Evolutionary conservation across 1,140 invertebrate species (phyloP).

Genomic region (Polypedilum vanderplanki): DNA sequence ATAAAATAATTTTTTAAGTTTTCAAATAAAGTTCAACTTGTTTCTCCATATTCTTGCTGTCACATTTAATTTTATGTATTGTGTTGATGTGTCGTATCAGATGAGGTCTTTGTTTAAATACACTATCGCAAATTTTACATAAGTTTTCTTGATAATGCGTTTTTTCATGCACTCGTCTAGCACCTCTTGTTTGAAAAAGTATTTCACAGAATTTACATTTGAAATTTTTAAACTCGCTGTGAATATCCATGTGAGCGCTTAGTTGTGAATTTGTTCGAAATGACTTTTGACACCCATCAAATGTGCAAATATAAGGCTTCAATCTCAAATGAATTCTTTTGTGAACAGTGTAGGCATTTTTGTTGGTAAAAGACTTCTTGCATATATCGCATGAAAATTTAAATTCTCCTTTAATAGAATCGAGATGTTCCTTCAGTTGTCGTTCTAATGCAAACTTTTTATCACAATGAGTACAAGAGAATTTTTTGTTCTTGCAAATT

Average conservation of each 20-base stretch:
- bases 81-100: not conserved
- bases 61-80: not conserved
- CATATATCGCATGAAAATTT: not conserved
- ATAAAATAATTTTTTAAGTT: too few species aligned
- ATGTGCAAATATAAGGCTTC: not conserved
- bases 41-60: not conserved
- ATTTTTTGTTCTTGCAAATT: not conserved
- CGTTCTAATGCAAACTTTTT: not conserved
- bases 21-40: not conserved
- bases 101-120: not conserved
- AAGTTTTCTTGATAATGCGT: not conserved
- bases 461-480: not conserved
- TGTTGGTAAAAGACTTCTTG: not conserved
- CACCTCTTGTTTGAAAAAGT: not conserved
- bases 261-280: constrained; percentile 17
- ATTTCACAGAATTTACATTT: not conserved
- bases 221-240: not conserved
- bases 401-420: not conserved
- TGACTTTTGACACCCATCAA: not conserved
- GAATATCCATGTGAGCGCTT: not conserved
- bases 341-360: not conserved
- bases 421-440: not conserved
- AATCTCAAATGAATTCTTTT: not conserved
- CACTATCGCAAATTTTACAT: not conserved
- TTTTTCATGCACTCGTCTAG: not conserved